phyloP scores from a whole-genome alignment of 2,888 invertebrate species.

The Lycaena phlaeas region DNA sequence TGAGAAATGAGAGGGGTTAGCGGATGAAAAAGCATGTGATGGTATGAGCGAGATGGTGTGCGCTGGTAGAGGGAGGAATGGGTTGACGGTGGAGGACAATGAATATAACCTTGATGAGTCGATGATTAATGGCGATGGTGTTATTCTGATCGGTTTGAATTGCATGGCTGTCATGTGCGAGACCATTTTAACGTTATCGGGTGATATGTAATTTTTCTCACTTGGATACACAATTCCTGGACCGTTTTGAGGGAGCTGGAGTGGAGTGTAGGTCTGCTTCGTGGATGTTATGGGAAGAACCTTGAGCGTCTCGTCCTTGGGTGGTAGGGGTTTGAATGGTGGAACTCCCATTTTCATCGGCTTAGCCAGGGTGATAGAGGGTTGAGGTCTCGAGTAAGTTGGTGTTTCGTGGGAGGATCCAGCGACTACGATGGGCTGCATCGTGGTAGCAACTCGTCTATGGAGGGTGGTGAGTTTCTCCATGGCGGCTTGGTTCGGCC shows the following conservation, averaged over 20 bases:
- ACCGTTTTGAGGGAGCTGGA: conserved; percentile 50
- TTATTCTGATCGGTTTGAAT: conserved; percentile 42
- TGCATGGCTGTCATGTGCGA: conserved; percentile 61
- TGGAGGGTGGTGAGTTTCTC: conserved; percentile 48
- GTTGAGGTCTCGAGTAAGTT: conserved; percentile 27
- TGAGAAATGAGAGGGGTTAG: conserved; percentile 31
- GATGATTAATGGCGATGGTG: conserved; percentile 44
- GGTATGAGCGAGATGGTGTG: conserved; percentile 51
- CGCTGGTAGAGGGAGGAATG: conserved; percentile 62
- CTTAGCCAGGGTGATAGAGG: conserved; percentile 61
- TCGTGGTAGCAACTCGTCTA: conserved; percentile 41
- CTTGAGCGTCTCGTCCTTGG: conserved; percentile 70
- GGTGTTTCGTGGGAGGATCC: conserved; percentile 36
- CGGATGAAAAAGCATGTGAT: conserved; percentile 46
- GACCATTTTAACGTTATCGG: conserved; percentile 59
- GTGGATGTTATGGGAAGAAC: conserved; percentile 57
- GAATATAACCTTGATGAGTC: conserved; percentile 35
- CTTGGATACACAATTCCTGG: conserved; percentile 54
- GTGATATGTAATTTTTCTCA: conserved; percentile 53
- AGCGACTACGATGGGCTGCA: conserved; percentile 54
- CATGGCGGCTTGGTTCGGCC: conserved; percentile 53
- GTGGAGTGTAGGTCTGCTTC: conserved; percentile 45
- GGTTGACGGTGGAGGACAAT: conserved; percentile 64
- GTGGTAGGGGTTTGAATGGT: conserved; percentile 84
- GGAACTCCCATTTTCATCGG: conserved; percentile 78